Conservation (phyloP, 2,888 invertebrate genomes). For the Leptogaster cylindrica region DNA sequence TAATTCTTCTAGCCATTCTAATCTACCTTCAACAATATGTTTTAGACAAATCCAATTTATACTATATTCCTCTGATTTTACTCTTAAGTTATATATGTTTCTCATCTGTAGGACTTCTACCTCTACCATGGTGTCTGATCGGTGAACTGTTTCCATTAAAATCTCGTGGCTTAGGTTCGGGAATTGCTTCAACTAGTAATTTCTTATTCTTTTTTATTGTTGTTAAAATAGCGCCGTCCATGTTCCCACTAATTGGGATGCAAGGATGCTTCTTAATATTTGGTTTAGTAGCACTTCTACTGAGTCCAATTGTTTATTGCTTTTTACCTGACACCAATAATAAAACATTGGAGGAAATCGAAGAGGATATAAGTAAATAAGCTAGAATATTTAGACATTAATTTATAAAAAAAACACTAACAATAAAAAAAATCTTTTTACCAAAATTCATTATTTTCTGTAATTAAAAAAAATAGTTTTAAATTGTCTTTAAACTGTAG, state of each 20-base stretch:
- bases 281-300: conserved; percentile 65
- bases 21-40: conserved; percentile 59
- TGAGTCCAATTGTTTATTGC: conserved; percentile 65
- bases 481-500: too few relatives aligned
- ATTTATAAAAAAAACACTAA: background rate
- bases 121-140: conserved; percentile 73
- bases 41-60: conserved; percentile 59
- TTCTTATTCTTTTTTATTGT: conserved; percentile 68
- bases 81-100: conserved; percentile 68
- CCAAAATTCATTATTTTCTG: too few relatives aligned
- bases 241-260: conserved; percentile 65
- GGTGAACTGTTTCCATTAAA: conserved; percentile 70
- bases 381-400: background rate
- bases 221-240: conserved; percentile 68
- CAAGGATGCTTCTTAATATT: conserved; percentile 67
- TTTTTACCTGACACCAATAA: conserved; percentile 71
- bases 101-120: conserved; percentile 68
- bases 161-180: conserved; percentile 67
- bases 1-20: conserved; percentile 64
- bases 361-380: conserved; percentile 62
- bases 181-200: conserved; percentile 66
- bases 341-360: conserved; percentile 70
- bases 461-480: too few relatives aligned
- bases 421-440: too few relatives aligned
- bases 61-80: conserved; percentile 64